Conservation (phyloP, 2,113 vertebrate genomes). For the Dipodomys merriami region DNA sequence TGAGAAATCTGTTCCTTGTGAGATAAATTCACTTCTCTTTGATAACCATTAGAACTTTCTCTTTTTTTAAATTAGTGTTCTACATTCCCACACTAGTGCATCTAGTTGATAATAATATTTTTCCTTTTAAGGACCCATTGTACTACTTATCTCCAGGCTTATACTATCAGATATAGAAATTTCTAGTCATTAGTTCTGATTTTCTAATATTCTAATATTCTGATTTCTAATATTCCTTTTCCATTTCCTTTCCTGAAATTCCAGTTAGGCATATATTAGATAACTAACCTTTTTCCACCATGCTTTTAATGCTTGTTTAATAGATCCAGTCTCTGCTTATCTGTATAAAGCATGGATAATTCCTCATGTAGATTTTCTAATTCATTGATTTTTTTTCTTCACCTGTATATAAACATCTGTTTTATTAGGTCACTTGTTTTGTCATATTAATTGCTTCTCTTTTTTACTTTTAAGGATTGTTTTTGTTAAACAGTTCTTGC, state of each 20-base stretch:
- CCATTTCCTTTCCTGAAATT: constrained; percentile 1
- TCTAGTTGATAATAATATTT: not conserved
- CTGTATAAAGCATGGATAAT: not conserved
- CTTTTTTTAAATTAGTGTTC: not conserved
- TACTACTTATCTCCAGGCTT: not conserved
- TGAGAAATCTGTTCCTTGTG: not conserved
- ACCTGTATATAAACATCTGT: not conserved
- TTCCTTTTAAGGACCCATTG: not conserved
- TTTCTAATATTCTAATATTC: not conserved
- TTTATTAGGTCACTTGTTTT: constrained; percentile 42
- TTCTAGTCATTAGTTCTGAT: not conserved
- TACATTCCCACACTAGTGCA: not conserved
- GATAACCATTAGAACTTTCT: not conserved
- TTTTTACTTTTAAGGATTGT: not conserved
- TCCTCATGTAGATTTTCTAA: not conserved
- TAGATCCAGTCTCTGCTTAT: not conserved
- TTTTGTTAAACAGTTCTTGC: not conserved
- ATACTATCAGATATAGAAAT: not conserved
- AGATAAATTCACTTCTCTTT: not conserved
- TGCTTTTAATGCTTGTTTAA: constrained; percentile 8
- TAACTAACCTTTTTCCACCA: not conserved
- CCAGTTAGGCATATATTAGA: not conserved
- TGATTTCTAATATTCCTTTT: not conserved
- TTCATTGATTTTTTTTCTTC: constrained; percentile 14
- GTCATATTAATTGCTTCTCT: not conserved